These are phyloP conservation scores for Lottia scabra DNA, from an alignment of 2,888 invertebrate genomes.

Conservation along the genomic window DNA sequence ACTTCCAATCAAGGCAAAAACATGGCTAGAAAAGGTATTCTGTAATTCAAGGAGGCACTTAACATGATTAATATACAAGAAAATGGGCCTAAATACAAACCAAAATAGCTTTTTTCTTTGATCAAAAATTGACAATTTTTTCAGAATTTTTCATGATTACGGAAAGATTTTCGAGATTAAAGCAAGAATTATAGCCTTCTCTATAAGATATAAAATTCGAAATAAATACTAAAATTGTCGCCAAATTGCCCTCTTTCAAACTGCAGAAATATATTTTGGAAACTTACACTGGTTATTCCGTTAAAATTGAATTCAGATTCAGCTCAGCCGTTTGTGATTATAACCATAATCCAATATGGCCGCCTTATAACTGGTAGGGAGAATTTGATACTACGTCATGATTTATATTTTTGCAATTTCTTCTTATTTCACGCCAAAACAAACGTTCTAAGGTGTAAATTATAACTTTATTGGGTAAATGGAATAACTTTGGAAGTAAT, in stretches of 20 bases:
- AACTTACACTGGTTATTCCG: neutral
- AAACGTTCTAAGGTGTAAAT: neutral
- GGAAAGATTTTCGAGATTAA: too few relatives aligned
- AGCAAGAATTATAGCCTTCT: neutral
- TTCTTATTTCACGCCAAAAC: neutral
- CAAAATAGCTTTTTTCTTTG: too few relatives aligned
- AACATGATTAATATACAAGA: too few relatives aligned
- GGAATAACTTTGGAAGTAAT: neutral
- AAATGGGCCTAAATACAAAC: too few relatives aligned
- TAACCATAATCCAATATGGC: constrained; percentile 47
- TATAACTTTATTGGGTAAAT: neutral
- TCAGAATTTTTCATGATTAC: too few relatives aligned
- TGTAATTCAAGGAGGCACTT: too few relatives aligned
- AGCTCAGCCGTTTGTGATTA: neutral
- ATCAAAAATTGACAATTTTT: too few relatives aligned
- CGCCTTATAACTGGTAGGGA: constrained; percentile 50
- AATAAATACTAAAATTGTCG: neutral
- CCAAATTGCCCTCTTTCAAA: neutral
- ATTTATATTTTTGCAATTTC: neutral
- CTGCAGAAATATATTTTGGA: neutral
- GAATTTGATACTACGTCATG: constrained; percentile 35
- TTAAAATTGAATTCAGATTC: neutral
- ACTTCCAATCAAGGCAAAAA: too few relatives aligned
- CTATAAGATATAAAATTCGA: neutral
- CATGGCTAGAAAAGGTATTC: too few relatives aligned